These are phyloP conservation scores for Spialia ferax DNA, from an alignment of 2,888 invertebrate genomes.

Conservation along the genomic window DNA sequence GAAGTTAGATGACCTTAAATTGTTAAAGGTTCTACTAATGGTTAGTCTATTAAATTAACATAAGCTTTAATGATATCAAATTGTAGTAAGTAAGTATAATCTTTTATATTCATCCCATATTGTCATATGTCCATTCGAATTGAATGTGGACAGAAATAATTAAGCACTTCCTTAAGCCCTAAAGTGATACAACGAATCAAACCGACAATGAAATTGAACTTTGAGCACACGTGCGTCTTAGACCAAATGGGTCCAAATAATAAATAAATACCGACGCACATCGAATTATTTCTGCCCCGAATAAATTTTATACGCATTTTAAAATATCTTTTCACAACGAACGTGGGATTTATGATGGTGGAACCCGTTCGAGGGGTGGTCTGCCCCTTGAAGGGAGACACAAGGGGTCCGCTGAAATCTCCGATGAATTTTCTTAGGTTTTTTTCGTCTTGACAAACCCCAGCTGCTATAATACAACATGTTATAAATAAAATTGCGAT, in stretches of 20 bases:
- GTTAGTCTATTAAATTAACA: too few species aligned
- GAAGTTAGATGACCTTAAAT: too few species aligned
- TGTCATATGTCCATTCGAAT: too few species aligned
- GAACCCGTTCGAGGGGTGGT: constrained; percentile 84
- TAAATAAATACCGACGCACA: constrained; percentile 70
- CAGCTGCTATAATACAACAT: constrained; percentile 81
- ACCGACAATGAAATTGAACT: constrained; percentile 22
- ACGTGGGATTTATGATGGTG: constrained; percentile 83
- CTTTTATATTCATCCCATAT: too few species aligned
- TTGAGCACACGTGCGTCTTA: constrained; percentile 72
- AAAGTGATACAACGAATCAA: constrained; percentile 3
- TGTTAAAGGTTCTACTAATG: too few species aligned
- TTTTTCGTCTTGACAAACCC: constrained; percentile 83
- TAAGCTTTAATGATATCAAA: too few species aligned
- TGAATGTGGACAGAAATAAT: constrained; percentile 9
- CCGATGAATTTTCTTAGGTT: constrained; percentile 79
- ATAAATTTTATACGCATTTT: constrained; percentile 86
- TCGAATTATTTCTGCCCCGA: constrained; percentile 83
- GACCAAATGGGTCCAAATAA: constrained; percentile 63
- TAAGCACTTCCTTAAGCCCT: constrained; percentile 14
- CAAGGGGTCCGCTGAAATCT: constrained; percentile 68
- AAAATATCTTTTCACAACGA: constrained; percentile 82
- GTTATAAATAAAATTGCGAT: constrained; percentile 86
- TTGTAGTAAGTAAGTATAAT: too few species aligned
- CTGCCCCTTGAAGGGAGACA: constrained; percentile 63